Evolutionary conservation across 1,140 invertebrate genomes (phyloP), one percentile per base, ranked within the genome.

Genomic region (Coelopa frigida): DNA sequence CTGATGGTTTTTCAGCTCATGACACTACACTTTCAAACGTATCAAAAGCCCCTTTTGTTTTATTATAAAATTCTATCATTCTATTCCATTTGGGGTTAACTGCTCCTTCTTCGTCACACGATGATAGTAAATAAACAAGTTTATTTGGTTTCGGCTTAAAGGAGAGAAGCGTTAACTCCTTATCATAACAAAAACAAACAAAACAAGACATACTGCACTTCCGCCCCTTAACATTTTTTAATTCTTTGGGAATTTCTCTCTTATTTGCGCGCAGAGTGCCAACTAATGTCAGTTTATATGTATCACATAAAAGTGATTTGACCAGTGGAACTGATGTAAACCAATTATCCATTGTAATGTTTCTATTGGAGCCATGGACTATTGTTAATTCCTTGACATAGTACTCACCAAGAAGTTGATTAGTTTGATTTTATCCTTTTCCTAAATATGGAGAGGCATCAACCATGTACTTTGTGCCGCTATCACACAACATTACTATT

Each of bases 51-150:
- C 56, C 52, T 57, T 73, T 74, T 3, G 58, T 70, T 23, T 48
- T 11, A 55, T 75, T 72, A 44, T 73, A 74, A 44, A 59, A 59
- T 35, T 51, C 29, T 29, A 73, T 59, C 5, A 73, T 63, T 49
- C 69, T 71, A 40, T 54, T 57, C 35, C 41, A 49, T 27, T 45
- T 48, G 22, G 46, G 7, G 46, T 59, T 51, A 18, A 52, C 44
- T n/a, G 24, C 36, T 21, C 47, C 41, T 37, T 53, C 44, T 17
- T 51, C 44, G 18, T 57, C 39, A 32, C 43, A 45, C 23, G 44
- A 35, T n/a, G 49, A 49, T 15, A 57, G 36, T 17, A 50, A 41
- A 22, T 44, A 33, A 14, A 54, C 44, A 44, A 42, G 37, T 40
- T 52, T 54, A 36, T 49, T 31, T 36, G 46, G 21, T 23, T 54